Conservation (phyloP, 1,140 invertebrate species). For the Drosophila baimaii region DNA sequence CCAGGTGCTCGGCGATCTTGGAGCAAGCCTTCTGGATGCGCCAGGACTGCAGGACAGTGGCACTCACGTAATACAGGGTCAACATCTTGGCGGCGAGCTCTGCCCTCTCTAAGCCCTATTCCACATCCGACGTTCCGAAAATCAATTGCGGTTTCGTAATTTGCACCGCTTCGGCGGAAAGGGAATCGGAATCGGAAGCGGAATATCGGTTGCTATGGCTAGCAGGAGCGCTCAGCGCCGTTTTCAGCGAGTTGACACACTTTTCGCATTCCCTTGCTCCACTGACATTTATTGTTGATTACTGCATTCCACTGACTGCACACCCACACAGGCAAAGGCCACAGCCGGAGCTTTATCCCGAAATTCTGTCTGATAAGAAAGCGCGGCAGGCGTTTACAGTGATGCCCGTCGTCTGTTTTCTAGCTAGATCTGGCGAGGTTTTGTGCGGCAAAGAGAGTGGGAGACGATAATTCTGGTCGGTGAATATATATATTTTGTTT, state of each 20-base stretch:
- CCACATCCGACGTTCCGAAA: conserved; percentile 55
- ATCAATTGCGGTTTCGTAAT: conserved; percentile 75
- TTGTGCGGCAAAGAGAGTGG: not conserved
- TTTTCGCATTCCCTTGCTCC: conserved; percentile 51
- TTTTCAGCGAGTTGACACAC: conserved; percentile 67
- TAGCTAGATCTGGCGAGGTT: not conserved
- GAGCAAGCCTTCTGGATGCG: conserved; percentile 85
- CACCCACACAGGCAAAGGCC: not conserved
- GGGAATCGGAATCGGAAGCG: conserved; percentile 31
- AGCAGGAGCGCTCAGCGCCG: conserved; percentile 44
- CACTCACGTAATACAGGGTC: conserved; percentile 88
- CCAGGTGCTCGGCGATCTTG: conserved; percentile 84
- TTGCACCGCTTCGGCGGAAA: conserved; percentile 28
- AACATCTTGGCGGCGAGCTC: conserved; percentile 73
- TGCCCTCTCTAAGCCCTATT: conserved; percentile 21
- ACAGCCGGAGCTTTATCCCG: conserved; percentile 20
- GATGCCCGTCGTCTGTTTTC: not conserved
- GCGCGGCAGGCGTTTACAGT: conserved; percentile 15
- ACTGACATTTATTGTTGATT: conserved; percentile 76
- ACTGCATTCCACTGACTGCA: conserved; percentile 48
- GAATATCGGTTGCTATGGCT: conserved; percentile 53
- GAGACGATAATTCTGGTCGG: not conserved
- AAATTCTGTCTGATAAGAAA: conserved; percentile 46
- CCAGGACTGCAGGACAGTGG: conserved; percentile 88
- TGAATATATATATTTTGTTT: not conserved